Evolutionary conservation across 2,797 vertebrate genomes (phyloP), one percentile per base, ranked within the genome.

Genomic region (Falco peregrinus): DNA sequence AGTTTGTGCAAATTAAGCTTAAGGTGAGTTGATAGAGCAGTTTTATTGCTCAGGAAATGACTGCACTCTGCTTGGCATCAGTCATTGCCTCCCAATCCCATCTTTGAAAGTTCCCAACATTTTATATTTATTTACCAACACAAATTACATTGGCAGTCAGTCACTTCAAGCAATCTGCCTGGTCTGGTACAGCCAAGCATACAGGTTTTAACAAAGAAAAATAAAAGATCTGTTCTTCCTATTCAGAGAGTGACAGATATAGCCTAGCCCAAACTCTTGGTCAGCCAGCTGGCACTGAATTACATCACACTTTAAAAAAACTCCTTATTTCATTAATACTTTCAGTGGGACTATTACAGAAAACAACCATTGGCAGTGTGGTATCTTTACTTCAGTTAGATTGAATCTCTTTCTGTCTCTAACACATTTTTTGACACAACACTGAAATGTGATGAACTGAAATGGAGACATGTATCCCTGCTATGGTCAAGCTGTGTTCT

Each of bases 111-210:
- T 95, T 90, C 64, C 11, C 90, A 92, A 80, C 80, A 92, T 96
- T 94, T 92, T 96, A 87, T 94, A 93, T 95, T 93, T 97, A 96
- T 96, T 96, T 96, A 96, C 93, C 87, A 95, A 95, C 93, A 93
- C 71, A 93, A 95, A 95, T 95, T 95, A 93, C 78, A 69, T 87
- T 95, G 95, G 96, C 95, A 97, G 94, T 15, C 86, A 84, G 69
- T 93, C 86, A 77, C 81, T 85, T 95, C 78, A 75, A 95, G 78
- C 94, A 95, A 96, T 94, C 93, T 96, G 90, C 90, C 83, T 89
- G 81, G 45, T 95, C 45, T 89, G 64, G 68, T 89, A 94, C 64
- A 95, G 88, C 78, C 88, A 95, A 95, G 47, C 57, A 80, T 61
- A 71, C 37, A 77, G 59, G 25, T 90, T 94, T 95, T 89, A 83